Base-by-base conservation (phyloP, 2,888 invertebrate genomes). In the Chalcis sispes region DNA sequence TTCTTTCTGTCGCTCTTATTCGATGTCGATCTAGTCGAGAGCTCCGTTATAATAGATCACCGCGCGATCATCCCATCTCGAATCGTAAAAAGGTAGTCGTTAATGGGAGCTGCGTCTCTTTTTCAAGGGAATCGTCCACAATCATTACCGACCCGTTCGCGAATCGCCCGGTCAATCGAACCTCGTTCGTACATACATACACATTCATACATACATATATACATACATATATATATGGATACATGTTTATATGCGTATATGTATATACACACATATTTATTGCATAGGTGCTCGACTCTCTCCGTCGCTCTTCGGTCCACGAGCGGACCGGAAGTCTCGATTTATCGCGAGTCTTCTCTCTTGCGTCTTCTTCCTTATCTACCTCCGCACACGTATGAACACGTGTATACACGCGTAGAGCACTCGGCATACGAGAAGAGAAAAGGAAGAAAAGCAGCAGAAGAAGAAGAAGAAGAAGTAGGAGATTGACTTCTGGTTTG, bases 281-380 rank as follows among this genome's bases (percentile, higher is more conserved):
- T n/a, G n/a, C n/a, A n/a, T n/a, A n/a, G n/a, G n/a, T n/a, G n/a
- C n/a, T n/a, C n/a, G n/a, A n/a, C n/a, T n/a, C n/a, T n/a, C n/a
- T n/a, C n/a, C n/a, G n/a, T n/a, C n/a, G n/a, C n/a, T n/a, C n/a
- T n/a, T n/a, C n/a, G n/a, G n/a, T n/a, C n/a, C n/a, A n/a, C n/a
- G n/a, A n/a, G n/a, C n/a, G n/a, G n/a, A n/a, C n/a, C 81, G 82
- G 82, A 82, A 82, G 77, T 80, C 75, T 76, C 80, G 79, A 77
- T n/a, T n/a, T n/a, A n/a, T n/a, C n/a, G n/a, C n/a, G n/a, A n/a
- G n/a, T n/a, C n/a, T n/a, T n/a, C n/a, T n/a, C n/a, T n/a, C n/a
- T n/a, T n/a, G n/a, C n/a, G n/a, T n/a, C n/a, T n/a, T n/a, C n/a
- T n/a, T n/a, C n/a, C n/a, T n/a, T n/a, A n/a, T n/a, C n/a, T n/a